Conservation (phyloP, 2,888 invertebrate species). For the Calameuta pallipes region DNA sequence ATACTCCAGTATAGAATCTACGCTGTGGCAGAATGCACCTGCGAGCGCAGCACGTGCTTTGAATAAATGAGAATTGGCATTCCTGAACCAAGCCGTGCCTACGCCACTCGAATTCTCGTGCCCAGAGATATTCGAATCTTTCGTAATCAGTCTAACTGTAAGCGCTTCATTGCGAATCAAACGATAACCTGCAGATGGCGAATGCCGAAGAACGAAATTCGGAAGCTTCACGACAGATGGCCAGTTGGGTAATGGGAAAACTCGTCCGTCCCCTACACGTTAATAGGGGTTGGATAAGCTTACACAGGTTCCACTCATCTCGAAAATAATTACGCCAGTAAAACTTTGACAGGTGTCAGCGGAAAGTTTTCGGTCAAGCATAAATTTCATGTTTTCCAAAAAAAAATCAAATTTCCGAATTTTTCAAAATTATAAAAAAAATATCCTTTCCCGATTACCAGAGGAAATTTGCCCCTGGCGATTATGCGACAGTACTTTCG, state of each 20-base stretch:
- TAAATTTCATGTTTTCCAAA: not conserved
- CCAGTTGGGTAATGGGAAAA: not conserved
- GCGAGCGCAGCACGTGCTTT: not conserved
- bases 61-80: not conserved
- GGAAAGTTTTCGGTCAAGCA: fast-evolving
- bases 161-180: not conserved
- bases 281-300: not conserved
- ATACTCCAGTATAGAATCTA: not conserved
- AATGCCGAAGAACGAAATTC: not conserved
- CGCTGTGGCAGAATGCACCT: not conserved
- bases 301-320: not conserved
- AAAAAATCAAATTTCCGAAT: not conserved
- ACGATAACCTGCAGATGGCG: not conserved
- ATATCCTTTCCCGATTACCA: not conserved
- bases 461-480: not conserved
- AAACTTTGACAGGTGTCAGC: not conserved
- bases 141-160: not conserved
- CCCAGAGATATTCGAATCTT: not conserved
- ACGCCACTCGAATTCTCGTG: not conserved
- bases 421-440: not conserved
- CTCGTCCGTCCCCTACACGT: not conserved
- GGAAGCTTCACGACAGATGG: not conserved
- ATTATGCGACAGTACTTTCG: not conserved
- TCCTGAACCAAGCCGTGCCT: not conserved
- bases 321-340: not conserved